Percentiles rank a stretch among this genome's conserved stretches.
phyloP scores from a whole-genome alignment of 92 coral and sea anemone species.

The Parazoanthus darwini region DNA sequence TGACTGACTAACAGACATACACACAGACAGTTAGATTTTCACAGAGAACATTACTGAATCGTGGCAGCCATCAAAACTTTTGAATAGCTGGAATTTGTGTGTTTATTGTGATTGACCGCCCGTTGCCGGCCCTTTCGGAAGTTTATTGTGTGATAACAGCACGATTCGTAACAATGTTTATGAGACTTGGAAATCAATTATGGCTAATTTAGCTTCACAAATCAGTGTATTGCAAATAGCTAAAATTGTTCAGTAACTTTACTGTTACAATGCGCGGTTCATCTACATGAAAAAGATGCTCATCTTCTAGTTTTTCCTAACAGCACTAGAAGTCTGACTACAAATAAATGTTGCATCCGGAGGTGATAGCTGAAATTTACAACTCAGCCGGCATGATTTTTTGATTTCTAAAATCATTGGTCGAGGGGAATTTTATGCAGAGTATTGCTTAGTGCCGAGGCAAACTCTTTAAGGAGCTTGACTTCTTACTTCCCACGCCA shows the following conservation, averaged over 20 bases:
- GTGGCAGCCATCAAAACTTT: too few relatives aligned
- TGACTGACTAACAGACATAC: not conserved
- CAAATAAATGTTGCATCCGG: not conserved
- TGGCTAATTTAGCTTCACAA: not conserved
- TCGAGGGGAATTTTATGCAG: too few relatives aligned
- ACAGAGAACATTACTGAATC: not conserved
- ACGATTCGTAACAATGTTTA: not conserved
- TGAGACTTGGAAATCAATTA: not conserved
- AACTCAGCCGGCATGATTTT: too few relatives aligned
- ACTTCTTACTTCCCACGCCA: too few relatives aligned
- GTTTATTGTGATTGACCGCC: not conserved
- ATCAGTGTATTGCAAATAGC: too few relatives aligned
- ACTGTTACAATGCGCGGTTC: too few relatives aligned
- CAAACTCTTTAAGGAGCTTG: too few relatives aligned
- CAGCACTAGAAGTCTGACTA: not conserved
- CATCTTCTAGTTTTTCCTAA: not conserved
- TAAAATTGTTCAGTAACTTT: too few relatives aligned
- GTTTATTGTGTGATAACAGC: conserved; percentile 1
- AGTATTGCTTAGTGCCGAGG: too few relatives aligned
- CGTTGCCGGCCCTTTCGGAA: not conserved
- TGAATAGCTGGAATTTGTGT: not conserved
- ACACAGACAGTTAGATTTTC: not conserved
- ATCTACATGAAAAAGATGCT: too few relatives aligned
- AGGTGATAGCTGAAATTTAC: not conserved
- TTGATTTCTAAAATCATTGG: too few relatives aligned